Conservation (phyloP, 2,888 invertebrate genomes). For the Phortica okadai region DNA sequence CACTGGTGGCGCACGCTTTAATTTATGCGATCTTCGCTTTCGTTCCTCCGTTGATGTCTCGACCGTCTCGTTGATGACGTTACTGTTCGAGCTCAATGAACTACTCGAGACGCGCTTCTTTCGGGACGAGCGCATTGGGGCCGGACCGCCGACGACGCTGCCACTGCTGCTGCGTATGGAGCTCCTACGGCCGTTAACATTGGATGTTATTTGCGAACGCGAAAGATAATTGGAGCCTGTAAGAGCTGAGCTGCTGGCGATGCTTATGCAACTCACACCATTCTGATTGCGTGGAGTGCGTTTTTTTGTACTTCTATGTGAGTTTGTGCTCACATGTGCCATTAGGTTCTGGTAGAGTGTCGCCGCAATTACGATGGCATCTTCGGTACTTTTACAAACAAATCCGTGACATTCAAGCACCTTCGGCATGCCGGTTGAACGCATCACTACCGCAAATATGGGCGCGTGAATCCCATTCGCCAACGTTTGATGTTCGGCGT, state of each 20-base stretch:
- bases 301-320: constrained; percentile 72
- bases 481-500: constrained; percentile 73
- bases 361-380: constrained; percentile 93
- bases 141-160: constrained; percentile 45
- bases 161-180: constrained; percentile 68
- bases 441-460: constrained; percentile 93
- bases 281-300: constrained; percentile 83
- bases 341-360: constrained; percentile 92
- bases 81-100: constrained; percentile 81
- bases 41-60: constrained; percentile 78
- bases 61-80: constrained; percentile 77
- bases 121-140: constrained; percentile 85
- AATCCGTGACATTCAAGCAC: constrained; percentile 93
- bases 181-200: constrained; percentile 66
- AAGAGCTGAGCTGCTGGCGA: constrained; percentile 81
- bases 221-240: constrained; percentile 73
- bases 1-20: constrained; percentile 79
- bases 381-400: constrained; percentile 91
- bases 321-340: constrained; percentile 83
- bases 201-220: constrained; percentile 62
- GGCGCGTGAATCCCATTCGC: constrained; percentile 84
- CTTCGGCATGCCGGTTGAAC: constrained; percentile 84
- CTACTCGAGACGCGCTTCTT: constrained; percentile 83
- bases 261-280: constrained; percentile 86
- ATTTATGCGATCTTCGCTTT: constrained; percentile 80